Evolutionary conservation across 92 coral and sea anemone species (phyloP).

Genomic region (Porites cylindrica): DNA sequence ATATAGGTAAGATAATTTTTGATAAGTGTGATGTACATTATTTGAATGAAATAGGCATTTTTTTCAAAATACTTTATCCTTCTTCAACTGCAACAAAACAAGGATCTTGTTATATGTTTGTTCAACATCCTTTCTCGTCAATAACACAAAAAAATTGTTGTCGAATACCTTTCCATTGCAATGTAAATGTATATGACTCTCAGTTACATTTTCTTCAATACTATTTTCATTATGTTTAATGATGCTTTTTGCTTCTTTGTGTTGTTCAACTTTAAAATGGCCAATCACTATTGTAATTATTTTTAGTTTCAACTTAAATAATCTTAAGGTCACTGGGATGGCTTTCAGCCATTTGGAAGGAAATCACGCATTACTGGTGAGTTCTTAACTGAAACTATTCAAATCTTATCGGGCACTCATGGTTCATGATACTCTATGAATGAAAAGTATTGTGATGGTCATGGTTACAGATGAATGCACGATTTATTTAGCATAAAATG

Average conservation of each 20-base stretch:
- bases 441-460: neutral
- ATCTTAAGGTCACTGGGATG: slow-evolving; percentile 71
- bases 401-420: neutral
- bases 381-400: neutral
- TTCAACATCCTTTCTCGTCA: too few relatives aligned
- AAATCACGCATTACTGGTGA: slow-evolving; percentile 43
- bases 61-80: neutral
- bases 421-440: slow-evolving; percentile 2
- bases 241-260: neutral
- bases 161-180: too few relatives aligned
- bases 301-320: neutral
- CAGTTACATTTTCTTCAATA: too few relatives aligned
- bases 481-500: neutral
- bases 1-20: slow-evolving; percentile 51
- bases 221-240: neutral
- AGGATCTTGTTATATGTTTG: too few relatives aligned
- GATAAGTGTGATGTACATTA: neutral
- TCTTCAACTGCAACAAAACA: too few relatives aligned
- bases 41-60: neutral
- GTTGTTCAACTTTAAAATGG: too few relatives aligned
- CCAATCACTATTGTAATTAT: neutral
- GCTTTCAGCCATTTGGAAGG: slow-evolving; percentile 67
- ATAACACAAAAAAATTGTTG: too few relatives aligned
- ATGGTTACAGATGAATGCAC: neutral
- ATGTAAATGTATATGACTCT: too few relatives aligned